Evolutionary conservation across 2,888 invertebrate species (phyloP).

Genomic region (Synanthedon tipuliformis): DNA sequence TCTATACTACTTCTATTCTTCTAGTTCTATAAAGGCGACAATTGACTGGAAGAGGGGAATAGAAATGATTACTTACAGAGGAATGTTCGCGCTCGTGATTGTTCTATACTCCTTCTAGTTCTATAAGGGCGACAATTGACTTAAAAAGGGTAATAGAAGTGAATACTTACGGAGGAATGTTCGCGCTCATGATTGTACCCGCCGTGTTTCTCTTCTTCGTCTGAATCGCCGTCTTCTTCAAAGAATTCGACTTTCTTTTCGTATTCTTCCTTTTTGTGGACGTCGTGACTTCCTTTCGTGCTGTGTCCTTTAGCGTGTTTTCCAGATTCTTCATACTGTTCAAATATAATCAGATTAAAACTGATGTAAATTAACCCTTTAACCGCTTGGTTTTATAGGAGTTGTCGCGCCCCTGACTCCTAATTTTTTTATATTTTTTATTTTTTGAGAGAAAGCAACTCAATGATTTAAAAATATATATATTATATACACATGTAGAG

Average conservation of each 20-base stretch:
- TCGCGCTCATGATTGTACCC: conserved; percentile 67
- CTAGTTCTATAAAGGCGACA: not conserved
- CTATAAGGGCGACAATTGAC: not conserved
- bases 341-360: no score
- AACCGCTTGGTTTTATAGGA: no score
- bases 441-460: no score
- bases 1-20: no score
- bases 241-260: conserved; percentile 82
- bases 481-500: no score
- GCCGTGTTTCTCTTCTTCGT: conserved; percentile 74
- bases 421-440: no score
- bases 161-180: conserved; percentile 33
- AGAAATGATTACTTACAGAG: conserved; percentile 24
- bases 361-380: no score
- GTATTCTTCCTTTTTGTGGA: conserved; percentile 81
- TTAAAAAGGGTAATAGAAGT: not conserved
- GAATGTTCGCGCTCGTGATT: conserved; percentile 60
- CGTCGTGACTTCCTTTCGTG: conserved; percentile 79
- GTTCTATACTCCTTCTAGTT: conserved; percentile 8
- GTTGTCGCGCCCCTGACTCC: no score
- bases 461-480: no score
- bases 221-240: conserved; percentile 78
- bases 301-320: conserved; percentile 80
- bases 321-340: conserved; percentile 72
- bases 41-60: not conserved